Evolutionary conservation across 2,888 invertebrate species (phyloP).

Genomic region (Steinernema carpocapsae): DNA sequence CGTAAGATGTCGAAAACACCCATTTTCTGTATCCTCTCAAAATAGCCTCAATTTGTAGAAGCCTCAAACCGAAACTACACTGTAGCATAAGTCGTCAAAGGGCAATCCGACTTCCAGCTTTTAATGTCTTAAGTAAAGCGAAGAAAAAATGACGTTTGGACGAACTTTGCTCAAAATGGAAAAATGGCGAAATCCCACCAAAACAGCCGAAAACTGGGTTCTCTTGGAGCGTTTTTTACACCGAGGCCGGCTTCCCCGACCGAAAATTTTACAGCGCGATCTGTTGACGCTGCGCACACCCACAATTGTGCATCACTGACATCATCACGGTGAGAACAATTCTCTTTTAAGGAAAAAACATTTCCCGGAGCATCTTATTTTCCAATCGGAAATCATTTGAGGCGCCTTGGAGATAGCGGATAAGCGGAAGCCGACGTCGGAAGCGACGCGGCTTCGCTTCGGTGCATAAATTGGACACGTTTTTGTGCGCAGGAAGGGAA

Average conservation of each 20-base stretch:
- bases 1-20: no score
- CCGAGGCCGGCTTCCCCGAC: background rate
- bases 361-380: background rate
- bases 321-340: background rate
- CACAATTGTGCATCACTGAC: background rate
- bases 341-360: constrained; percentile 1
- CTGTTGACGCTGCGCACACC: background rate
- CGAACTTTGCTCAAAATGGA: no score
- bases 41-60: no score
- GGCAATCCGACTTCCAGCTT: no score
- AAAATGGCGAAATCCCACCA: no score
- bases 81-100: no score
- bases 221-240: no score
- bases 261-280: background rate
- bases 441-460: background rate
- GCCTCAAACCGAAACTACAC: no score
- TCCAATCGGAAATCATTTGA: background rate
- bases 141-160: no score
- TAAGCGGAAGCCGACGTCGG: background rate
- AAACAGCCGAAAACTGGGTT: no score
- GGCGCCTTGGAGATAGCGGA: background rate
- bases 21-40: no score
- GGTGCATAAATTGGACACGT: background rate
- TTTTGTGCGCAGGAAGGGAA: background rate
- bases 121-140: no score